Base-by-base conservation (phyloP, 1,140 invertebrate species). In the Vollenhovia emeryi region DNA sequence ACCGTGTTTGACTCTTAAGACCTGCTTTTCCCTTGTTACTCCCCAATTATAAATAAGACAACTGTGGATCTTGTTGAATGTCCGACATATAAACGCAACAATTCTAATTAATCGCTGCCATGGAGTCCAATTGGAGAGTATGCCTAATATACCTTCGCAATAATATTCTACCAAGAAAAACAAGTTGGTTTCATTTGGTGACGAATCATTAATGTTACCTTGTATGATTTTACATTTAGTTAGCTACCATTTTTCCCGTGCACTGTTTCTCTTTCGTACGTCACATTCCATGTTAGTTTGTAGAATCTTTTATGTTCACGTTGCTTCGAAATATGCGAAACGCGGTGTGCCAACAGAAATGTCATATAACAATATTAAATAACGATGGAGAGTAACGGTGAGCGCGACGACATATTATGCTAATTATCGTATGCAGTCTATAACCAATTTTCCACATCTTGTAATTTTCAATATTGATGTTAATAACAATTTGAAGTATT, bases 271-370 rank as follows among this genome's bases (percentile, higher is more conserved):
- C 30, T 78, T 45, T 15, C 13, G 13, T 9, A 79, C 66, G n/a
- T 30, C 30, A 45, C 43, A 78, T 66, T 79, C 30, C 45, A 40
- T 7, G 62, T 66, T 43, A 33, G 59, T 68, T 68, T 79, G 59
- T 21, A 30, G 21, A 4, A 52, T 79, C 9, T 2, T 79, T 68
- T 52, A 18, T 21, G 30, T 79, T 27, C 21, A 6, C 30, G 48
- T 68, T n/a, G 2, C 15, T 52, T n/a, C 13, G 9, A 48, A 79
- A 79, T 33, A 27, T n/a, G 57, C 15, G 30, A 66, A 66, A 79
- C 30, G 43, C 33, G 59, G 21, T 62, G 40, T 64, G 27, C 30
- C 36, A 40, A 50, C 43, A 68, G 27, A 48, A 18, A 79, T 15
- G 21, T 79, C 64, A 68, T 66, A 79, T 50, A 79, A 66, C 15